These are phyloP conservation scores for Clarias gariepinus DNA, from an alignment of 2,113 vertebrate genomes.

Conservation along the genomic window DNA sequence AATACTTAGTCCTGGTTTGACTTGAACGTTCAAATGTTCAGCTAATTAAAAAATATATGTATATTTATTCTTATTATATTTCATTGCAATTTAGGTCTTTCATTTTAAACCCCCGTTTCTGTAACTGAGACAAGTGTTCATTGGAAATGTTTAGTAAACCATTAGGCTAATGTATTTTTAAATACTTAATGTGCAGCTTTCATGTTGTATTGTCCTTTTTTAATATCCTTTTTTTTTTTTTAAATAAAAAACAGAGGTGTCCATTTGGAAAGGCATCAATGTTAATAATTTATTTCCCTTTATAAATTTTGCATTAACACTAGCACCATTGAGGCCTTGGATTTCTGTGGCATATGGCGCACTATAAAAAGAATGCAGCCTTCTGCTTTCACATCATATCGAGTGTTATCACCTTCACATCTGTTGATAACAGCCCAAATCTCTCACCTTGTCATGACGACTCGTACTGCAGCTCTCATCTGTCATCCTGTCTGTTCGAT, in stretches of 20 bases:
- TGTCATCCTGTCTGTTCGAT: slow-evolving; percentile 9
- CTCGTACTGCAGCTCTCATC: neutral
- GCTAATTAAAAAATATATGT: no score
- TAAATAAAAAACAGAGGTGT: neutral
- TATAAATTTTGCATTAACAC: slow-evolving; percentile 47
- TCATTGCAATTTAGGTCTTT: neutral
- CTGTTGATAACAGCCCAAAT: neutral
- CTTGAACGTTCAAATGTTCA: no score
- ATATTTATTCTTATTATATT: no score
- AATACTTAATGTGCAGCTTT: slow-evolving; percentile 9
- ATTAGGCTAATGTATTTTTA: neutral
- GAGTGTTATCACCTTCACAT: slow-evolving; percentile 1
- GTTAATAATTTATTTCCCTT: slow-evolving; percentile 48
- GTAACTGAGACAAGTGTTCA: neutral
- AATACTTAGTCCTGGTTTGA: no score
- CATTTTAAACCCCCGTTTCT: neutral
- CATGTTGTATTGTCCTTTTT: neutral
- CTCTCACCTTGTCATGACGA: neutral
- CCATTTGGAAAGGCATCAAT: slow-evolving; percentile 20
- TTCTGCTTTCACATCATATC: slow-evolving; percentile 4
- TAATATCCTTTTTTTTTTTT: neutral
- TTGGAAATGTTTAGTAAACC: neutral
- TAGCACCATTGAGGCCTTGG: slow-evolving; percentile 7
- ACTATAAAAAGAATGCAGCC: slow-evolving; percentile 12
- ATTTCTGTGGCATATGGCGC: slow-evolving; percentile 24